A percentile compares a stretch with the other conserved stretches of the same genome.
Evolutionary conservation across 2,113 vertebrate species (phyloP).

Genomic region (Pseudorasbora parva): DNA sequence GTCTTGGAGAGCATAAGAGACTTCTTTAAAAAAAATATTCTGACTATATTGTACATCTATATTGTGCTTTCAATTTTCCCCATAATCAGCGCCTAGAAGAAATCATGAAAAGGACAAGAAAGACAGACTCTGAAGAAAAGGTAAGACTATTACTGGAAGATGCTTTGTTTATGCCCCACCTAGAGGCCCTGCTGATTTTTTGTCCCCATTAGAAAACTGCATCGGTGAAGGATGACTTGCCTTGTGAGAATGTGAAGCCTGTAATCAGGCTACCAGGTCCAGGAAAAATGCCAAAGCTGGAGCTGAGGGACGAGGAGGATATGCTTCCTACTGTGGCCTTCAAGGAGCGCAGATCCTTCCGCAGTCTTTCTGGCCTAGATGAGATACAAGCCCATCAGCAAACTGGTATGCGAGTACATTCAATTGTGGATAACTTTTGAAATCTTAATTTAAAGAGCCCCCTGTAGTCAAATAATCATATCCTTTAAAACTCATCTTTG

Average conservation of each 20-base stretch:
- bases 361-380: constrained; percentile 72
- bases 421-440: background rate
- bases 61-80: constrained; percentile 31
- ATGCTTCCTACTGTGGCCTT: constrained; percentile 76
- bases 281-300: constrained; percentile 60
- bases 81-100: constrained; percentile 74
- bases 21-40: background rate
- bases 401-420: constrained; percentile 66
- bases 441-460: too few relatives aligned
- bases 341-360: constrained; percentile 75
- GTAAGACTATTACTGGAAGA: constrained; percentile 56
- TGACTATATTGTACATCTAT: background rate
- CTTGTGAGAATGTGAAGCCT: constrained; percentile 72
- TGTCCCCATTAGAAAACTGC: constrained; percentile 61
- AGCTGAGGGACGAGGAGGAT: constrained; percentile 64
- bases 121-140: constrained; percentile 71
- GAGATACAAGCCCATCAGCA: constrained; percentile 77
- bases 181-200: background rate
- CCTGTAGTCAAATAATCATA: too few relatives aligned
- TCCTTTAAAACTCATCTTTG: too few relatives aligned
- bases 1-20: background rate
- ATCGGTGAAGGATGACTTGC: constrained; percentile 56
- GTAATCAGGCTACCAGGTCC: constrained; percentile 61
- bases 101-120: constrained; percentile 80
- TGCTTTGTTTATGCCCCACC: background rate